Evolutionary conservation across 2,888 invertebrate genomes (phyloP).

Genomic region (Andricus quercusramuli): DNA sequence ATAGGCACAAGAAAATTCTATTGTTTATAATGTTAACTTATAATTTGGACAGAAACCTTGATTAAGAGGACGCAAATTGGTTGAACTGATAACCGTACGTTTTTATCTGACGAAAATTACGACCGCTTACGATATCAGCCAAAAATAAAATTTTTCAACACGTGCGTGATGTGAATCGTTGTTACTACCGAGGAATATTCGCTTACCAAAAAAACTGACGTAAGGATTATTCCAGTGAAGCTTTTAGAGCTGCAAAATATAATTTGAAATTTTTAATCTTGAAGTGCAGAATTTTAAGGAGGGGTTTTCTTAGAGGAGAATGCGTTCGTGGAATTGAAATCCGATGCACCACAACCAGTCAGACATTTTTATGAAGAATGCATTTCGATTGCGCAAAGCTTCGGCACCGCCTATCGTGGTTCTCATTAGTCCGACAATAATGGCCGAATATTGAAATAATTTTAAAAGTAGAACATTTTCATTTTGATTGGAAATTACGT

Average conservation of each 20-base stretch:
- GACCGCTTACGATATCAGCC: constrained; percentile 6
- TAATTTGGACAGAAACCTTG: neutral
- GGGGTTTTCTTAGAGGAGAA: neutral
- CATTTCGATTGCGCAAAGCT: constrained; percentile 23
- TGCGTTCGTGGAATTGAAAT: constrained; percentile 20
- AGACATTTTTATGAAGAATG: constrained; percentile 29
- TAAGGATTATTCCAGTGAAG: constrained; percentile 44
- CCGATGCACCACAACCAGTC: neutral
- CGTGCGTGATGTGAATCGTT: constrained; percentile 49
- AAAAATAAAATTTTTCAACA: constrained; percentile 16
- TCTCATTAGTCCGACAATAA: constrained; percentile 12
- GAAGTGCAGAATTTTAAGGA: neutral
- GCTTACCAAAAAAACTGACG: constrained; percentile 39
- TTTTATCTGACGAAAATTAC: constrained; percentile 22
- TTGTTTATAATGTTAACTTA: neutral
- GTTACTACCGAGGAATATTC: constrained; percentile 55
- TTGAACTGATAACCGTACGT: constrained; percentile 3
- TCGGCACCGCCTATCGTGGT: constrained; percentile 34
- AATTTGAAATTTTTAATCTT: neutral
- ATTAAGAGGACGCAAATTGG: constrained; percentile 8
- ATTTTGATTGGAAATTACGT: neutral
- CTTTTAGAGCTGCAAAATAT: neutral
- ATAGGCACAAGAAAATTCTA: too few species aligned
- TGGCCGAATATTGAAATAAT: neutral
- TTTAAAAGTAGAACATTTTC: neutral